Evolutionary conservation across 2,113 vertebrate species (phyloP), one percentile per base, ranked within the genome.

Genomic region (Macrotis lagotis): DNA sequence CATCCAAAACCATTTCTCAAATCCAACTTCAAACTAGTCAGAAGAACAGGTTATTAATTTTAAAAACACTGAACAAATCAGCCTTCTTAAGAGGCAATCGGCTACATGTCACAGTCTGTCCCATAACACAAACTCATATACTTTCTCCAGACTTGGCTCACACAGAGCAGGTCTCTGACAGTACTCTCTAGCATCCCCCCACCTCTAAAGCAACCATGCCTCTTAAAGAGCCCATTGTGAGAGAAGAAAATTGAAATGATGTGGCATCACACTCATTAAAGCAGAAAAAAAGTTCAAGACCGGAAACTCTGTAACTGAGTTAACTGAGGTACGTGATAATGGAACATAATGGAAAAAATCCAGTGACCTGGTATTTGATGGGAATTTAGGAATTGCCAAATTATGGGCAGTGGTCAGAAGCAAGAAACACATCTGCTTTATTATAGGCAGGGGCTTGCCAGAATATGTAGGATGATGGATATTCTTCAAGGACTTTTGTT

Each of bases 191-290:
- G 92, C 95, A 97, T 97, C 97, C 98, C 98, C 98, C 98, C 97
- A 98, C 98, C 98, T 96, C 97, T 98, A 97, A 98, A 98, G 98
- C 98, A 98, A 98, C 98, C 98, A 98, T 98, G 98, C 98, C 98
- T 98, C 98, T 98, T 98, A 98, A 98, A 98, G 98, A 98, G 97
- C 98, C 98, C 98, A 98, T 95, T 98, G 97, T 98, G 98, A 99
- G 98, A 99, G 98, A 99, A 97, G 98, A 99, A 98, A 98, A 96
- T 98, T 97, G 98, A 98, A 98, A 98, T 97, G 98, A 99, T 99
- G 99, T 98, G 98, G 99, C 98, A 98, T 99, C 98, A 99, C 99
- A 99, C 99, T 99, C 98, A 55, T 99, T 99, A 99, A 99, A 99
- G 99, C 98, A 88, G 26, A 94, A 49, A 93, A 96, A 93, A 89